A percentile compares a stretch with the other conserved stretches of the same genome.
Conservation (phyloP, 2,113 vertebrate species). For the Grus americana region DNA sequence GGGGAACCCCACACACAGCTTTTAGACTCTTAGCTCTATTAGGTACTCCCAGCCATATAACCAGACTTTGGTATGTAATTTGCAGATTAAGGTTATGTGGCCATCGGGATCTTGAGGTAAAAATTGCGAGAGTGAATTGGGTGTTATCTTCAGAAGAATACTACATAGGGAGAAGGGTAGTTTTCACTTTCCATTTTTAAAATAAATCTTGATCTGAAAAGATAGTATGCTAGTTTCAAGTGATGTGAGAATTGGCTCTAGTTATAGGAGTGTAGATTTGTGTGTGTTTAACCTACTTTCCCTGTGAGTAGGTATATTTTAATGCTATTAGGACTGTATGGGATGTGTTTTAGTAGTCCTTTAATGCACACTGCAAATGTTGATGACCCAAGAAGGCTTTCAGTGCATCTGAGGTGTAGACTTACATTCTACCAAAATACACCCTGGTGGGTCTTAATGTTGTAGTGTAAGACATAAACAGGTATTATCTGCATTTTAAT, state of each 20-base stretch:
- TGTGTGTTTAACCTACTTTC: not conserved
- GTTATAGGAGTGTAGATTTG: not conserved
- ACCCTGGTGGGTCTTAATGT: not conserved
- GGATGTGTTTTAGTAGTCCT: not conserved
- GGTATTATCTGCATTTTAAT: not conserved
- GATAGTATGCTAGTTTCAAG: not conserved
- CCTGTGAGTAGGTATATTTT: not conserved
- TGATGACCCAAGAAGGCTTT: not conserved
- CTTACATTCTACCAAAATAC: not conserved
- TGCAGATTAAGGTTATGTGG: not conserved
- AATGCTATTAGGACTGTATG: not conserved
- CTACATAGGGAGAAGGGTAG: not conserved
- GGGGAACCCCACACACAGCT: not conserved
- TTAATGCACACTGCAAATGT: not conserved
- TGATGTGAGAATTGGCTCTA: not conserved
- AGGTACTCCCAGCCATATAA: not conserved
- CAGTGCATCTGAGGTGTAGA: not conserved
- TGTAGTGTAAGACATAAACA: not conserved
- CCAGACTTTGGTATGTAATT: not conserved
- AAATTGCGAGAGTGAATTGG: not conserved
- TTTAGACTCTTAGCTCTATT: not conserved
- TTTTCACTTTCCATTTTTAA: not conserved
- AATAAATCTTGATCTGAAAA: not conserved
- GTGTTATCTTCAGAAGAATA: not conserved
- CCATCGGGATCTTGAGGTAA: not conserved